Conservation (phyloP, 2,797 vertebrate species). For the Rhinella marina region DNA sequence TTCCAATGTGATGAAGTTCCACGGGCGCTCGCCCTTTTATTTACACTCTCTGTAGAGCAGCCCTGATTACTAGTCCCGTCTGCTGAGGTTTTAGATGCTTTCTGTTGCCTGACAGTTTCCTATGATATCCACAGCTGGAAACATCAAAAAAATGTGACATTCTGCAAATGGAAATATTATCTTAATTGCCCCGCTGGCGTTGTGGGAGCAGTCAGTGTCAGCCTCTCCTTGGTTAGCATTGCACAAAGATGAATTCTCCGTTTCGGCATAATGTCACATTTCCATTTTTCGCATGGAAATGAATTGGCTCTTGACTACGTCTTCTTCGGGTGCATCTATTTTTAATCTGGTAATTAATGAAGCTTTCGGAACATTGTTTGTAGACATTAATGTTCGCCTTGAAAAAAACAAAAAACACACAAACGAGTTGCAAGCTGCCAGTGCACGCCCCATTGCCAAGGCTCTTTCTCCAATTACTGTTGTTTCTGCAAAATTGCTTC, state of each 20-base stretch:
- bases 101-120: background rate
- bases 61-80: no score
- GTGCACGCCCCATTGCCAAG: constrained; percentile 63
- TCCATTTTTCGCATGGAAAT: constrained; percentile 70
- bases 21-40: background rate
- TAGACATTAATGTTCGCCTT: constrained; percentile 18
- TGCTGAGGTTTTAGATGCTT: background rate
- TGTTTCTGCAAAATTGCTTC: constrained; percentile 40
- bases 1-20: background rate
- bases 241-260: constrained; percentile 33
- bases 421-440: constrained; percentile 66
- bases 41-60: background rate
- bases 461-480: constrained; percentile 34
- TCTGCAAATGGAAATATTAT: constrained; percentile 37
- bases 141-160: constrained; percentile 1
- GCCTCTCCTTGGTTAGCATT: constrained; percentile 1
- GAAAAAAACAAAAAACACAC: constrained; percentile 52
- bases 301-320: constrained; percentile 69
- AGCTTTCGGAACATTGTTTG: constrained; percentile 67
- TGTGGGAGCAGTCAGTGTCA: background rate
- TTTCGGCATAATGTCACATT: constrained; percentile 67
- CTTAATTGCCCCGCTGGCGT: constrained; percentile 2
- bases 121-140: background rate
- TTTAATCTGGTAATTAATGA: constrained; percentile 68
- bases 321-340: constrained; percentile 67